Evolutionary conservation across 2,797 vertebrate genomes (phyloP), one percentile per base, ranked within the genome.

Genomic region (Rhinophrynus dorsalis): DNA sequence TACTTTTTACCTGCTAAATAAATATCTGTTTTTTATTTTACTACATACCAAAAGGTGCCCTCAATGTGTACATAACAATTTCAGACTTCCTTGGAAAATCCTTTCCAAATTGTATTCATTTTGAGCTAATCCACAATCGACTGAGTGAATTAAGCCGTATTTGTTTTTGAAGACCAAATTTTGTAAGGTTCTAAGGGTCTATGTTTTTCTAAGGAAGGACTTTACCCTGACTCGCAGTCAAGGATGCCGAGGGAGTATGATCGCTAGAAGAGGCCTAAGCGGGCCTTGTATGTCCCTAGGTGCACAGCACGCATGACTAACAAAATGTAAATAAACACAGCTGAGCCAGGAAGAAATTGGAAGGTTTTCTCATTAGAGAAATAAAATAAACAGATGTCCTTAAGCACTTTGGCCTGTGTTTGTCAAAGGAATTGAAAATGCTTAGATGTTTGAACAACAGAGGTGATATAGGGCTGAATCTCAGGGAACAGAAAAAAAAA

Each of bases 321-420:
- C 82, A 78, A 81, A 88, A 85, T 77, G 85, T 87, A 89, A 90
- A 90, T 89, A 92, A 90, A 91, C 89, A 91, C 89, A 91, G 89
- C 89, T 90, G 90, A 90, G 86, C 80, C 76, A 60, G 59, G 67
- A 79, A 85, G 87, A 85, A 85, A 81, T 67, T 64, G 84, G 83
- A 86, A 88, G 88, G 86, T 88, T 90, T 92, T 90, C 88, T 90
- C 88, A 87, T 92, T 90, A 90, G 85, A 90, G 88, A 88, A 90
- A 88, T 89, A 90, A 90, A 92, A 91, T 90, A 90, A 90, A 90
- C 88, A 90, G 86, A 88, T 86, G 86, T 86, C 84, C 84, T 84
- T 88, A 89, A 90, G 85, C 88, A 86, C 87, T 90, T 85, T 83
- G 88, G 83, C 88, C 87, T 82, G 84, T 86, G 87, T 88, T 89